Evolutionary conservation across 2,113 vertebrate genomes (phyloP), one percentile per base, ranked within the genome.

Genomic region (Onychostoma macrolepis): DNA sequence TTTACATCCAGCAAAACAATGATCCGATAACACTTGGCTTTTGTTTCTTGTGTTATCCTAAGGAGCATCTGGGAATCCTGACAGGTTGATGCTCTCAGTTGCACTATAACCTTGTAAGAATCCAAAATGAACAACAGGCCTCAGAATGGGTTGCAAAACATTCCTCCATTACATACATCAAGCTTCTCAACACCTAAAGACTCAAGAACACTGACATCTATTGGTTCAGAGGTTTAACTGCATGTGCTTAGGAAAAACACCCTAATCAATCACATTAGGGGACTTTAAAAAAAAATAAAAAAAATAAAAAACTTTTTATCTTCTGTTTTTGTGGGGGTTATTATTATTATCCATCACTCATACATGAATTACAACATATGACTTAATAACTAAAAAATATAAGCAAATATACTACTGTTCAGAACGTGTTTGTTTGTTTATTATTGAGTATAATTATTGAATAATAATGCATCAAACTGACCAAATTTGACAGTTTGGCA

Each of bases 141-240:
- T 67, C 58, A 65, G 33, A 81, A 5, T 21, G 9, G 38, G 38
- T 67, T 26, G 41, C 80, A 67, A 28, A 28, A 36, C 24, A 17
- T 9, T 61, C 36, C 56, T 63, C 36, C 5, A 38, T 41, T 80
- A 15, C 80, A 81, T 30, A 65, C n/a, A 81, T 45, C 58, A 81
- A 67, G 26, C 13, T 28, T 81, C 80, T 45, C 38, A 28, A 80
- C 61, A 17, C 38, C 61, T 53, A 75, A 90, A 94, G 90, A 72
- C 85, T 85, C 92, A 92, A 86, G 91, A 90, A 92, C 89, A 92
- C 89, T 94, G 95, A 91, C 94, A 93, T 94, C 94, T 95, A 89
- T 93, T 94, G 95, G 94, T 50, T 5, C 24, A 36, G 58, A 30
- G 26, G 12, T n/a, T 92, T 19, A 90, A 93, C 91, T 93, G 89